These are phyloP conservation scores for Monodelphis domestica DNA, from an alignment of 2,797 vertebrate genomes.

Conservation along the genomic window DNA sequence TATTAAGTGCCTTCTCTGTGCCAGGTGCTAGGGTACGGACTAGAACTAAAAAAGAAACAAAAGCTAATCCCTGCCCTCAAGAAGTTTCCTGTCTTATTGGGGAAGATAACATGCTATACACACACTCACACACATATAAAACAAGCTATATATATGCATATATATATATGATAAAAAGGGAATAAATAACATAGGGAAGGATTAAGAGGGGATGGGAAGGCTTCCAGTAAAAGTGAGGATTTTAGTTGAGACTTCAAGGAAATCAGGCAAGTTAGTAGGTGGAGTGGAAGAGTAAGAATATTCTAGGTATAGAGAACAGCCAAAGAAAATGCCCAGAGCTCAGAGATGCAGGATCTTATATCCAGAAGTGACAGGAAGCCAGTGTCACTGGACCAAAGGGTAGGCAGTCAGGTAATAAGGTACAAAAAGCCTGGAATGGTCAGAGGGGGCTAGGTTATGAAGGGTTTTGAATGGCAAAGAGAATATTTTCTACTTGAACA, in stretches of 20 bases:
- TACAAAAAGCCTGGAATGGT: background rate
- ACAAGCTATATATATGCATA: too few relatives aligned
- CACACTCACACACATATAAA: too few relatives aligned
- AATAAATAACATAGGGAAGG: too few relatives aligned
- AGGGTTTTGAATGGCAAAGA: conserved; percentile 2
- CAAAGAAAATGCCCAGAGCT: background rate
- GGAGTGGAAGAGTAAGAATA: background rate
- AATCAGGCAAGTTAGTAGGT: background rate
- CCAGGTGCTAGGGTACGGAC: background rate
- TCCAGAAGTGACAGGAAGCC: background rate
- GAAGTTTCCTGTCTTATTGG: too few relatives aligned
- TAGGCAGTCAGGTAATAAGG: background rate
- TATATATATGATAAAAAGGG: too few relatives aligned
- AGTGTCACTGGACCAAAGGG: background rate
- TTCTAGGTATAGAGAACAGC: background rate
- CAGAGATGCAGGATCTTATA: background rate
- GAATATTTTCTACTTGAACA: background rate
- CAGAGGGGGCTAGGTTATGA: conserved; percentile 32
- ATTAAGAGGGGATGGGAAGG: background rate
- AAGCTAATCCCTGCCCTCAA: background rate
- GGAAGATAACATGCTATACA: too few relatives aligned
- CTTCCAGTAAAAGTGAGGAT: background rate
- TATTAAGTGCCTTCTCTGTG: background rate
- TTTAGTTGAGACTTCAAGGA: background rate
- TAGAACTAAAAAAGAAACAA: background rate